Evolutionary conservation across 2,888 invertebrate species (phyloP), one percentile per base, ranked within the genome.

Genomic region (Hirtodrosophila duncani): DNA sequence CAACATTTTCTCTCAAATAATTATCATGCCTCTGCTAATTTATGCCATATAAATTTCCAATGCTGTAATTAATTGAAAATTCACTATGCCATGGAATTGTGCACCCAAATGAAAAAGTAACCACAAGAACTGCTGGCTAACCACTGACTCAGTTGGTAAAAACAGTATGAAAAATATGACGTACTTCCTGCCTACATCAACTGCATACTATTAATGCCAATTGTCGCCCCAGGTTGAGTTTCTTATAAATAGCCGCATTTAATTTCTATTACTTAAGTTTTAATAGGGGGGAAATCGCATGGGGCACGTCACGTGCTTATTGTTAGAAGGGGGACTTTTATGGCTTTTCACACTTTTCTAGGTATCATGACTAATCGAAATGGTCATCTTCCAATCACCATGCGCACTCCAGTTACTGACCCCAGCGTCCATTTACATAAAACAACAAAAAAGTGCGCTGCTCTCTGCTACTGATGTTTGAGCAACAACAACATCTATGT

Each of bases 301-400:
- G n/a, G 24, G 42, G 31, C 42, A 10, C 39, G 61, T 50, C 61
- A 60, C 60, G 61, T 61, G 61, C 61, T 27, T 16, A 38, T 18
- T 21, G 17, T 6, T 10, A 30, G 6, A 11, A 26, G 21, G 34
- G 45, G 56, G 26, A 10, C 31, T 56, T 62, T 56, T 41, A n/a
- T n/a, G n/a, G n/a, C n/a, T n/a, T n/a, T n/a, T n/a, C n/a, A n/a
- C n/a, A n/a, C n/a, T n/a, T n/a, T n/a, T n/a, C n/a, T n/a, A n/a
- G n/a, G n/a, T n/a, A n/a, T n/a, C n/a, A n/a, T n/a, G n/a, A n/a
- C n/a, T n/a, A n/a, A n/a, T n/a, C n/a, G n/a, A n/a, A n/a, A n/a
- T n/a, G n/a, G n/a, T n/a, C n/a, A n/a, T n/a, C n/a, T n/a, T n/a
- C n/a, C n/a, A n/a, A n/a, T n/a, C n/a, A 24, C 11, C 18, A 11